These are phyloP conservation scores for Gymnosoma rotundatum DNA, from an alignment of 2,888 invertebrate species.

Conservation along the genomic window DNA sequence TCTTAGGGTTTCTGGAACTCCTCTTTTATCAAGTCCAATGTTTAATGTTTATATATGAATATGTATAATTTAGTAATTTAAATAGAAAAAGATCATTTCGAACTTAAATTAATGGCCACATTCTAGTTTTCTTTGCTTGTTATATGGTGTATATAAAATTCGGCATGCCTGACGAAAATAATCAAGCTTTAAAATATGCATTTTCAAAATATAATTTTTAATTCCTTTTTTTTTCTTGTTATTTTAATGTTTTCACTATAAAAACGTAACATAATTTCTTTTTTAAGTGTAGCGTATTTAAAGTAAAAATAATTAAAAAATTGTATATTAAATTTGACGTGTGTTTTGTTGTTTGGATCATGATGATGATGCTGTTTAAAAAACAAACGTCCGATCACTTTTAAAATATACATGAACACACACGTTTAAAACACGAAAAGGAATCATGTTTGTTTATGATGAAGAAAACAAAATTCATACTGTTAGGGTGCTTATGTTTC, in stretches of 20 bases:
- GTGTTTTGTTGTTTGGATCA: constrained; percentile 59
- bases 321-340: constrained; percentile 61
- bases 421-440: constrained; percentile 1
- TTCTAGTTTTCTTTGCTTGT: no score
- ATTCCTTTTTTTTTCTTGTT: no score
- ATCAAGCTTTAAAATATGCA: no score
- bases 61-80: no score
- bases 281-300: constrained; percentile 6
- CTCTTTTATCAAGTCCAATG: no score
- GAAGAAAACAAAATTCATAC: constrained; percentile 20
- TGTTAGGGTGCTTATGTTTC: constrained; percentile 1
- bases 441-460: constrained; percentile 45
- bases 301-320: neutral
- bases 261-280: neutral
- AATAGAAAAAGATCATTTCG: no score
- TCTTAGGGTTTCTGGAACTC: no score
- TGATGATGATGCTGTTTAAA: constrained; percentile 62
- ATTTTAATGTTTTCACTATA: neutral
- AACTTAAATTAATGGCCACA: no score
- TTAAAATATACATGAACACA: constrained; percentile 36
- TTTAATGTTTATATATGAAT: no score
- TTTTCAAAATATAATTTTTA: no score
- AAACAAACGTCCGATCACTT: constrained; percentile 64
- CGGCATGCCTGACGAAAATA: neutral
- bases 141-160: no score